phyloP scores from a whole-genome alignment of 2,113 vertebrate genomes.

The Gorsachius goisagi region DNA sequence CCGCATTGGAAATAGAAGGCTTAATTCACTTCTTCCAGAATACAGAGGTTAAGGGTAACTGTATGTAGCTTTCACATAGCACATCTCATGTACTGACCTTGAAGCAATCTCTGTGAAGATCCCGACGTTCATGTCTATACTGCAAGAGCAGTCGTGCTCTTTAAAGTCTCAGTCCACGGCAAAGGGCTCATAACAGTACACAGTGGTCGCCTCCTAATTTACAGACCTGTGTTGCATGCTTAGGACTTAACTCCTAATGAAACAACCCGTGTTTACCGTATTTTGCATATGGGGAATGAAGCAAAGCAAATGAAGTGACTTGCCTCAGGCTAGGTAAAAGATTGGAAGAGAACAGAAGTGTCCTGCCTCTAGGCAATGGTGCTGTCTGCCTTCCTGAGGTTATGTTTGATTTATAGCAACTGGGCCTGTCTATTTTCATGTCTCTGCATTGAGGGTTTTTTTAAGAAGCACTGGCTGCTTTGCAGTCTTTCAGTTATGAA shows the following conservation, averaged over 20 bases:
- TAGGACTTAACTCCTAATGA: background rate
- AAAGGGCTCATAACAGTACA: background rate
- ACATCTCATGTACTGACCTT: background rate
- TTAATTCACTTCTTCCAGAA: background rate
- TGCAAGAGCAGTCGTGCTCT: background rate
- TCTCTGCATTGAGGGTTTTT: background rate
- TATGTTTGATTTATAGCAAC: background rate
- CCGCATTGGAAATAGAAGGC: background rate
- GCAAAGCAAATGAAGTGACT: background rate
- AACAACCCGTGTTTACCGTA: background rate
- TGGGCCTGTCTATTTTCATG: background rate
- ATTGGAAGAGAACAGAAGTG: background rate
- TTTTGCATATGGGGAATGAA: background rate
- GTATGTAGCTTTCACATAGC: background rate
- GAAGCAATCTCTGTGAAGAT: background rate
- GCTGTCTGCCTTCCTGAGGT: background rate
- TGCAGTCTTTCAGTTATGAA: background rate
- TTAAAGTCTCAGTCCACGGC: background rate
- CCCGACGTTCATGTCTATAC: background rate
- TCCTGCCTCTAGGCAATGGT: background rate
- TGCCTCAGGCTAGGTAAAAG: background rate
- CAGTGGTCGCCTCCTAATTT: background rate
- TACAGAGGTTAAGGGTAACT: background rate
- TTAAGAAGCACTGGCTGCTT: background rate
- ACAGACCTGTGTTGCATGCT: fast-evolving